Conservation (phyloP, 2,888 invertebrate genomes). For the Eupithecia subfuscata region DNA sequence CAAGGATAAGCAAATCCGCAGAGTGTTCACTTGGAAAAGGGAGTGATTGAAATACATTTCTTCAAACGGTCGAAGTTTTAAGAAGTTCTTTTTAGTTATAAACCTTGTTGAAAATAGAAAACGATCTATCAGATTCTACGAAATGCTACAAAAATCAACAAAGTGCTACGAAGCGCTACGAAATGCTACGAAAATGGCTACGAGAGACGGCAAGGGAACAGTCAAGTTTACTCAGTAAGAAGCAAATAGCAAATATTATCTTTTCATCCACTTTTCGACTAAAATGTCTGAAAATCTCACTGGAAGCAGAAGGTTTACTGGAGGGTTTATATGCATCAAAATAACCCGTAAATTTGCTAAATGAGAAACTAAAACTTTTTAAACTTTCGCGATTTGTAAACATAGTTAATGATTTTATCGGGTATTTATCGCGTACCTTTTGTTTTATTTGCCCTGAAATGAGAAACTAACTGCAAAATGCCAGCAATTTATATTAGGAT, state of each 20-base stretch:
- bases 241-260: conserved; percentile 8
- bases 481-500: no score
- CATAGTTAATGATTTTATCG: no score
- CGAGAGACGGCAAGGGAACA: not conserved
- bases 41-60: no score
- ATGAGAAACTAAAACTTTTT: not conserved
- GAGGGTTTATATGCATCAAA: not conserved
- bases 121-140: not conserved
- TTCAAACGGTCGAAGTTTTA: not conserved
- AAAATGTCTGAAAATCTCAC: not conserved
- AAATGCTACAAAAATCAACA: not conserved
- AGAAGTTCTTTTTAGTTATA: not conserved
- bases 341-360: not conserved
- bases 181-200: conserved; percentile 6
- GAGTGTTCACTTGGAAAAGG: no score
- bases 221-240: not conserved
- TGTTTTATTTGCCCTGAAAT: no score
- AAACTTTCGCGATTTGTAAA: no score
- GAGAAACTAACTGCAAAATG: no score
- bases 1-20: no score
- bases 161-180: not conserved
- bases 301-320: not conserved
- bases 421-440: no score
- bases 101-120: not conserved
- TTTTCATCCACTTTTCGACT: not conserved